Evolutionary conservation across 1,140 invertebrate genomes (phyloP), one percentile per base, ranked within the genome.

Genomic region (Bursaphelenchus mucronatus): DNA sequence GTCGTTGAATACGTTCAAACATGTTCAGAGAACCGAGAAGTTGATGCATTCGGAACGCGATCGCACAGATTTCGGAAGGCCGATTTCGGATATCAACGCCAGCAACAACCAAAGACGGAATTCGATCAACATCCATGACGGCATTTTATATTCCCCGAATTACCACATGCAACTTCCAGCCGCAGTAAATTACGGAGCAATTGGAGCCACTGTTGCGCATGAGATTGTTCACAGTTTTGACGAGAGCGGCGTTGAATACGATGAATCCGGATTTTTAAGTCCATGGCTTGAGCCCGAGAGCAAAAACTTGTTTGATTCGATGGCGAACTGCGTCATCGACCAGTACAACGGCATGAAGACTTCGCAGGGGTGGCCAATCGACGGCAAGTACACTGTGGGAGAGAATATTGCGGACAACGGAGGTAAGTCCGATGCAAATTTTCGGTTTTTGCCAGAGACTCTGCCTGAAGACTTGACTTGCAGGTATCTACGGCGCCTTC

Each of bases 141-240:
- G 30, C 1, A 49, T 19, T 49, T 6, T 78, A 30, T 67, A 78
- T 57, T 39, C 39, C 5, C 64, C 61, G 13, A 75, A 77, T 21
- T 79, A 61, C 50, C 45, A 69, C 54, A 11, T 58, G 2, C 45
- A 63, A 39, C 58, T 45, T n/a, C 76, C 76, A 49, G 64, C 82
- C 77, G 79, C 81, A n/a, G 73, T 91, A 13, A 90, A 91, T 81
- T 92, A 91, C 79, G 91, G 90, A 1, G 87, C 89, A 0, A 86
- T 91, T 62, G 90, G 90, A 5, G 86, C 87, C 3, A 86, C 91
- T 15, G 82, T 91, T 55, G 90, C 90, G 0, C 90, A 92, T 79
- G 90, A 92, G 82, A 83, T 91, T 53, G 90, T 88, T 0, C 90
- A 92, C 81, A 90, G 88, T 8, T 91, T 91, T 79, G 90, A 74